Evolutionary conservation across 2,888 invertebrate genomes (phyloP).

Genomic region (Hetaerina titia): DNA sequence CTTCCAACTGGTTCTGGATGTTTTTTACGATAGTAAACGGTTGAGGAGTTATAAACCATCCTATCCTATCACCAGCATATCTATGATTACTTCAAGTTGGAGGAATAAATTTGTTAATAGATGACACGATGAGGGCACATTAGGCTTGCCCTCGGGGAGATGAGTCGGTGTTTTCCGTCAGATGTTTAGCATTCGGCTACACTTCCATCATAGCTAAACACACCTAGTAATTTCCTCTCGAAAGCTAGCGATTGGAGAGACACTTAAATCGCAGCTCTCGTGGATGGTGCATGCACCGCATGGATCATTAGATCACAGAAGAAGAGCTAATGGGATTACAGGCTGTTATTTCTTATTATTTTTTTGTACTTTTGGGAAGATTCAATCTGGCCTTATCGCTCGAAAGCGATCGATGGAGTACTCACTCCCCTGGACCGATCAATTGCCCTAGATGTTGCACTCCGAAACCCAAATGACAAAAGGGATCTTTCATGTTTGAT

Average conservation of each 20-base stretch:
- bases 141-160: background rate
- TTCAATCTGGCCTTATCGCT: background rate
- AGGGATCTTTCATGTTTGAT: background rate
- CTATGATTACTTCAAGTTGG: background rate
- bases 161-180: background rate
- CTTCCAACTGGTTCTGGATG: background rate
- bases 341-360: background rate
- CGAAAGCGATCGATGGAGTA: background rate
- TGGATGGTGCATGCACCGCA: background rate
- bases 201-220: background rate
- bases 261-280: background rate
- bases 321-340: background rate
- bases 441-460: background rate
- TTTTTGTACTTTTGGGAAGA: background rate
- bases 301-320: background rate
- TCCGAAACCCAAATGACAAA: background rate
- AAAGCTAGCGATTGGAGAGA: background rate
- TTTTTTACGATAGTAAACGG: background rate
- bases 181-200: background rate
- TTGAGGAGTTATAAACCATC: background rate
- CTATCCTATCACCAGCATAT: background rate
- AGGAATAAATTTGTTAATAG: constrained; percentile 14
- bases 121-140: background rate
- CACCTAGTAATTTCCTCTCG: constrained; percentile 5
- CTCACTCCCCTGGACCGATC: background rate